phyloP scores from a whole-genome alignment of 2,797 vertebrate genomes.

The Onychomys torridus region DNA sequence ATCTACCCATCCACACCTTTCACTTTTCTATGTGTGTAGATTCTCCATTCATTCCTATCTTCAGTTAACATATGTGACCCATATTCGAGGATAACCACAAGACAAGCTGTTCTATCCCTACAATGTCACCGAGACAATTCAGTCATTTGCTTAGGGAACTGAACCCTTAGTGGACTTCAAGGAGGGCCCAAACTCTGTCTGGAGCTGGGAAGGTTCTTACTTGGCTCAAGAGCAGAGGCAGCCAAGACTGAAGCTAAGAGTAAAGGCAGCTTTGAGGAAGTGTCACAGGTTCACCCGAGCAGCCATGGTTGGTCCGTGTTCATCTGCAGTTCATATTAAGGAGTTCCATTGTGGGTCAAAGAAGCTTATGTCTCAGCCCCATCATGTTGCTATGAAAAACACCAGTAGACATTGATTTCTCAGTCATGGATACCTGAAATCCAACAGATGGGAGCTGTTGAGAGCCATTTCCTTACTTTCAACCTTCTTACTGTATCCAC shows the following conservation, averaged over 20 bases:
- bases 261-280: neutral
- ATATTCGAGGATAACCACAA: neutral
- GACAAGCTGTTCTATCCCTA: neutral
- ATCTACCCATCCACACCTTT: no score
- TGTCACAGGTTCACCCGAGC: accelerated
- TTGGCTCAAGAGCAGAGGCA: neutral
- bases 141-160: neutral
- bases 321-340: accelerated
- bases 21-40: neutral
- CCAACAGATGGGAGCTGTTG: neutral
- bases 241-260: neutral
- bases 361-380: neutral
- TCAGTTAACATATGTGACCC: neutral
- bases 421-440: neutral
- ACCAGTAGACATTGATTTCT: neutral
- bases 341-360: no score
- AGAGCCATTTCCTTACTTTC: neutral
- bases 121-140: neutral
- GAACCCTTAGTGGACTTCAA: neutral
- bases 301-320: neutral
- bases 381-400: neutral
- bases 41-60: neutral
- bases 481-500: neutral
- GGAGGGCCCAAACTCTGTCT: no score
- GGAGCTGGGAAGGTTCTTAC: no score